Conservation (phyloP, 2,113 vertebrate species). For the Blennius ocellaris region DNA sequence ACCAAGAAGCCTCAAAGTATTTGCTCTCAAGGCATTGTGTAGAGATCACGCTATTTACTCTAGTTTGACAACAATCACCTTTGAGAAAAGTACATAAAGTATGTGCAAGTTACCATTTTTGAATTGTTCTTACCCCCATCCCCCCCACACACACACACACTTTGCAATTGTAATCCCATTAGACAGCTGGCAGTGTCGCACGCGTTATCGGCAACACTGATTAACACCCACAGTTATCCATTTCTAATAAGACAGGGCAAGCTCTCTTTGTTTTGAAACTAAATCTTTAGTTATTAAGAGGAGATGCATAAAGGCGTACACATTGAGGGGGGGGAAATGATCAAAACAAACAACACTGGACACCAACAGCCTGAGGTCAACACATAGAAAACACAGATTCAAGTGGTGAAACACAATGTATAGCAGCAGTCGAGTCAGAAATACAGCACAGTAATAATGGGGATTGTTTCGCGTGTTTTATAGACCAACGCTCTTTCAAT, state of each 20-base stretch:
- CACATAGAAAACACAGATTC: slow-evolving; percentile 90
- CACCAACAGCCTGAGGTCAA: slow-evolving; percentile 96
- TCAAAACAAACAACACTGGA: slow-evolving; percentile 83
- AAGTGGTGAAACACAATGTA: slow-evolving; percentile 95
- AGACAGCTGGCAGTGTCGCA: slow-evolving; percentile 45
- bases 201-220: slow-evolving; percentile 34
- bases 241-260: slow-evolving; percentile 71
- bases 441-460: slow-evolving; percentile 89
- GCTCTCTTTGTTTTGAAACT: slow-evolving; percentile 64
- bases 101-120: slow-evolving; percentile 64
- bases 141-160: neutral
- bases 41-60: slow-evolving; percentile 61
- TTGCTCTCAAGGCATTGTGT: slow-evolving; percentile 74
- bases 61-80: slow-evolving; percentile 57
- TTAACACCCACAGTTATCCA: slow-evolving; percentile 45
- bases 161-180: slow-evolving; percentile 38
- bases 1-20: slow-evolving; percentile 54
- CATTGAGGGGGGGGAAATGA: slow-evolving; percentile 40
- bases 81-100: slow-evolving; percentile 43
- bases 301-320: slow-evolving; percentile 90
- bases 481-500: slow-evolving; percentile 26
- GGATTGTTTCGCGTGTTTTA: slow-evolving; percentile 42
- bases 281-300: slow-evolving; percentile 86
- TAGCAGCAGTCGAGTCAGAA: slow-evolving; percentile 94
- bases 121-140: slow-evolving; percentile 24